Evolutionary conservation across 2,113 vertebrate species (phyloP).

Genomic region (Clinocottus analis): DNA sequence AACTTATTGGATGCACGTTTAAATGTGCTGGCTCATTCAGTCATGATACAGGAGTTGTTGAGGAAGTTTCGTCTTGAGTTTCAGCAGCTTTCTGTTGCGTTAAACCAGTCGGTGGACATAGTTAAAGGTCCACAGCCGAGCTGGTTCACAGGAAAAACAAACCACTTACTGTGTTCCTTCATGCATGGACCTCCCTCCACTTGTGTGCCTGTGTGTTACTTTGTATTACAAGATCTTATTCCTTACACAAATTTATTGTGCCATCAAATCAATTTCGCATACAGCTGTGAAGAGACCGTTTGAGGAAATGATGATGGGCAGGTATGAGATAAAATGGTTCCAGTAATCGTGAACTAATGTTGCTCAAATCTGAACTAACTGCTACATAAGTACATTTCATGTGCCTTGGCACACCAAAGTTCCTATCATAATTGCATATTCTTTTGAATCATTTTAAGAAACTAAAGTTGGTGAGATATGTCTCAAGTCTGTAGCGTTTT

Average conservation of each 20-base stretch:
- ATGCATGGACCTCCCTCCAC: not conserved
- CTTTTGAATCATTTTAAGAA: not conserved
- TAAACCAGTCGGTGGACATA: not conserved
- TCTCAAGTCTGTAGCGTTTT: not conserved
- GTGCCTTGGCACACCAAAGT: not conserved
- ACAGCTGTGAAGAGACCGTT: not conserved
- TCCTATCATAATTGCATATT: not conserved
- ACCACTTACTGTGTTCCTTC: not conserved
- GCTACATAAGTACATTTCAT: not conserved
- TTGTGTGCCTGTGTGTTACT: conserved; percentile 41
- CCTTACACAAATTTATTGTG: not conserved
- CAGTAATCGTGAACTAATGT: not conserved
- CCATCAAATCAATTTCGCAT: not conserved
- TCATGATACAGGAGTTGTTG: not conserved
- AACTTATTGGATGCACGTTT: not conserved
- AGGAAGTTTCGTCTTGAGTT: conserved; percentile 1
- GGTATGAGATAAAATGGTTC: not conserved
- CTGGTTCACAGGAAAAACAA: not conserved
- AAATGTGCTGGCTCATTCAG: not conserved
- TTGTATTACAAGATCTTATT: not conserved
- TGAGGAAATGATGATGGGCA: not conserved
- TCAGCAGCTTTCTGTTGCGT: not conserved
- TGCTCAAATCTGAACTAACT: not conserved
- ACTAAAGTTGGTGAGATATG: not conserved
- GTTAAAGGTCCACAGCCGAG: not conserved